phyloP scores from a whole-genome alignment of 2,797 vertebrate species.

The Psittacula derbiana region DNA sequence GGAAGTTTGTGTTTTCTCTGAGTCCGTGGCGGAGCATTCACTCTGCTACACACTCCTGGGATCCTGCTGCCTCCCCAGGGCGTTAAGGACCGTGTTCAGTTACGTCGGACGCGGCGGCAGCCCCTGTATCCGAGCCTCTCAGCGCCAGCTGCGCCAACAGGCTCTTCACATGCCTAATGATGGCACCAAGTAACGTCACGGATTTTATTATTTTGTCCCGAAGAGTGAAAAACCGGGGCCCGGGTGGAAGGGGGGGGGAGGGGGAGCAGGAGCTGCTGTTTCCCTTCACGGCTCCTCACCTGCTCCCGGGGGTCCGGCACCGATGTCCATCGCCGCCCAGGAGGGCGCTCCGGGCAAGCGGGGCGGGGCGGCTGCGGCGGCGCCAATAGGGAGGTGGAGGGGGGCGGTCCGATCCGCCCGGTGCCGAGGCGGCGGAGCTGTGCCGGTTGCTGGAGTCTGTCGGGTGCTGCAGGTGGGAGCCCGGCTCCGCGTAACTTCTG shows the following conservation, averaged over 20 bases:
- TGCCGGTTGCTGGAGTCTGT: constrained; percentile 12
- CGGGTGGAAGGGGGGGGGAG: no score
- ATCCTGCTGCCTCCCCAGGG: neutral
- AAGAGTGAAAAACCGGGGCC: neutral
- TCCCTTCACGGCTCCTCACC: neutral
- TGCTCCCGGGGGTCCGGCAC: neutral
- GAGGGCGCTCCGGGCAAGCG: neutral
- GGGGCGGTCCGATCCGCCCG: neutral
- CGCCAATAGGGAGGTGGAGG: constrained; percentile 37
- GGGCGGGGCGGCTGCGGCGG: neutral
- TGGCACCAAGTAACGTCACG: neutral
- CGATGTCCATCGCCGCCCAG: neutral
- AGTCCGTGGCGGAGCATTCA: neutral
- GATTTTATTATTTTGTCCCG: neutral
- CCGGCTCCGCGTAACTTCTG: constrained; percentile 43
- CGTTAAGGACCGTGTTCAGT: accelerated
- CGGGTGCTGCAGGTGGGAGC: constrained; percentile 75
- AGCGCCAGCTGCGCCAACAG: neutral
- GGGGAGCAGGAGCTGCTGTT: neutral
- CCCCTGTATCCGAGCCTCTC: neutral
- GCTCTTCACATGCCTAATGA: neutral
- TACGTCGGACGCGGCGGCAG: neutral
- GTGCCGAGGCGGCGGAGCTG: neutral
- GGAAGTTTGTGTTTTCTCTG: neutral
- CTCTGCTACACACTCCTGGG: neutral